Evolutionary conservation across 1,140 invertebrate genomes (phyloP).

Genomic region (Ylistrum balloti): DNA sequence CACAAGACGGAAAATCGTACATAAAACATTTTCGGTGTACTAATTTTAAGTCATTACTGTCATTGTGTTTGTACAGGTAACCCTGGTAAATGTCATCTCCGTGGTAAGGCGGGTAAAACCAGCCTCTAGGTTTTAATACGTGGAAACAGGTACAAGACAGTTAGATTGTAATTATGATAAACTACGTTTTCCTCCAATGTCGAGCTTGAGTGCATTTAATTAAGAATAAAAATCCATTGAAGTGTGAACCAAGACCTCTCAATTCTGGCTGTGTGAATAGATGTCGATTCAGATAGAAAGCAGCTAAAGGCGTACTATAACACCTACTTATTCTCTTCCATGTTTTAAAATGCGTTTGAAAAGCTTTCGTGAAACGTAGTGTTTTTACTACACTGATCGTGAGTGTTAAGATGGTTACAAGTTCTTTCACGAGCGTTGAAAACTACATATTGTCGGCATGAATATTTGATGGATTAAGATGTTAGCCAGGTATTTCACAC

Average conservation of each 20-base stretch:
- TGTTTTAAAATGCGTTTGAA: background rate
- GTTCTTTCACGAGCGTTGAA: background rate
- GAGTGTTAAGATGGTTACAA: background rate
- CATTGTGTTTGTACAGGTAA: background rate
- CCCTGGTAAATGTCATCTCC: background rate
- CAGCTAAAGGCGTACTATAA: slow-evolving; percentile 9
- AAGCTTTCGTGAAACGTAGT: background rate
- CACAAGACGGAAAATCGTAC: too few relatives aligned
- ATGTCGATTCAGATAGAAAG: background rate
- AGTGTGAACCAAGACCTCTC: background rate
- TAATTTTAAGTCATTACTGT: too few relatives aligned
- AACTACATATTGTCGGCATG: background rate
- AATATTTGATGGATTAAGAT: slow-evolving; percentile 40
- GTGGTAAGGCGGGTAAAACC: background rate
- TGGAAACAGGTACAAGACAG: background rate
- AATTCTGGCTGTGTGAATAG: background rate
- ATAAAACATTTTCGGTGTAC: too few relatives aligned
- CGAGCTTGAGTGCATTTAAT: slow-evolving; percentile 31
- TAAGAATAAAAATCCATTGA: slow-evolving; percentile 1
- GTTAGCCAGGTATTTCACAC: background rate
- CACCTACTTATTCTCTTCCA: background rate
- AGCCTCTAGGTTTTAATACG: slow-evolving; percentile 2
- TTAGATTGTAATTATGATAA: slow-evolving; percentile 36
- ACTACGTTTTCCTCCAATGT: slow-evolving; percentile 15
- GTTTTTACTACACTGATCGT: background rate